Evolutionary conservation across 2,113 vertebrate species (phyloP), one percentile per base, ranked within the genome.

Genomic region (Ascaphus truei): DNA sequence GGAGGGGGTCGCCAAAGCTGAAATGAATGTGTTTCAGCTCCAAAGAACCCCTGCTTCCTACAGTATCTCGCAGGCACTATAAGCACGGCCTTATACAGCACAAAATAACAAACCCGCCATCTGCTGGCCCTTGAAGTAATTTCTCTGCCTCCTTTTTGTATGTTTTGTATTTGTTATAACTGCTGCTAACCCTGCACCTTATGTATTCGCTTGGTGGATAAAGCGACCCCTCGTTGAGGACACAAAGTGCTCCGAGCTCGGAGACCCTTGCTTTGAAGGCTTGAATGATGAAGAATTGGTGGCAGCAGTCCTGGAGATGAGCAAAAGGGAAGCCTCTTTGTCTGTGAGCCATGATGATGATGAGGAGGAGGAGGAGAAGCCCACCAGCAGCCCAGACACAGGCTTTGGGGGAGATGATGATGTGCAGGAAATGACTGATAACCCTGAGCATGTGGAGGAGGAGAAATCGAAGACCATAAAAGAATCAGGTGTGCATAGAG

Each of bases 271-370:
- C 45, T 94, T 93, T 68, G 83, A 91, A 12, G 89, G 82, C 37
- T 92, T 98, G 75, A 96, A 89, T 0, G 96, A 99, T 33, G 97
- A 98, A 10, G 96, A 98, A 61, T 89, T 99, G 79, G 73, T 99
- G 29, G 95, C 92, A 1, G 93, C 93, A 2, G 95, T 97, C 68
- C 80, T 98, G 43, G 96, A 98, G 80, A 93, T 98, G 77, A 98
- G 94, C 81, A 94, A 55, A 82, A 92, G 61, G 88, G 96, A 81
- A 84, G 77, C 8, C 71, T 89, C 93, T 2, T 80, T 84, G 0
- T 12, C 81, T 66, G 41, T 76, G 37, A 79, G 74, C 72, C 83
- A 79, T 13, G 88, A 89, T 0, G 65, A 68, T 9, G n/a, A n/a
- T n/a, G n/a, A n/a, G n/a, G 93, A 96, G 76, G 83, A 86, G 50